Base-by-base conservation (phyloP, 2,888 invertebrate species). In the Hypselothyrea guttata region DNA sequence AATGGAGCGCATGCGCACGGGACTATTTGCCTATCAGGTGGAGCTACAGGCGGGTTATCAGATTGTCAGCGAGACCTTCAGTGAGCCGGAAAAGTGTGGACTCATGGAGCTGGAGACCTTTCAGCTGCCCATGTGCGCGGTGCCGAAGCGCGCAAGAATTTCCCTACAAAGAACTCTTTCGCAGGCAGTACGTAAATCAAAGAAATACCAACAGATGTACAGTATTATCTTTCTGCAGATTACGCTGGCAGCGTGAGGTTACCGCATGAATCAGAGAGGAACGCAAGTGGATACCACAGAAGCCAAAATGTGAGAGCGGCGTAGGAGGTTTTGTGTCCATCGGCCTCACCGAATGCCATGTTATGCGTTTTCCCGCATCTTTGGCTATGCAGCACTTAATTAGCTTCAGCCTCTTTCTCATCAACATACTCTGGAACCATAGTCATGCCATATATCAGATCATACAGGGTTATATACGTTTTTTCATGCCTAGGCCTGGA, bases 51-150 rank as follows among this genome's bases (percentile, higher is more conserved):
- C 92, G 0, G 93, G 92, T 7, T 93, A 93, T 86, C 92, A 92
- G 67, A 90, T 93, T 11, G 92, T 93, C 61, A 92, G 92, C 83
- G 91, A 92, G 74, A 93, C 93, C 1, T 93, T 91, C 79, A 91
- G 90, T 62, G 93, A 93, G 87, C 90, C 90, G 2, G 93, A 93
- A 86, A 93, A 93, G 86, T 93, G 93, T 73, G 92, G 92, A 1
- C 88, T 93, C 13, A 91, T 91, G 84, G 92, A 92, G 75, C 90
- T 93, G 71, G 91, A 92, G 65, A 91, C 92, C 1, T 93, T 92
- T 88, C 91, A 91, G 63, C 78, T 93, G 75, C 93, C 93, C 41
- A 90, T 91, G 88, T 90, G 92, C 58, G 90, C 91, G 7, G 88
- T 93, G 63, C 92, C 93, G 7, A n/a, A n/a, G 89, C 92, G 5